Evolutionary conservation across 2,888 invertebrate species (phyloP), one percentile per base, ranked within the genome.

Genomic region (Gonocerus acuteangulatus): DNA sequence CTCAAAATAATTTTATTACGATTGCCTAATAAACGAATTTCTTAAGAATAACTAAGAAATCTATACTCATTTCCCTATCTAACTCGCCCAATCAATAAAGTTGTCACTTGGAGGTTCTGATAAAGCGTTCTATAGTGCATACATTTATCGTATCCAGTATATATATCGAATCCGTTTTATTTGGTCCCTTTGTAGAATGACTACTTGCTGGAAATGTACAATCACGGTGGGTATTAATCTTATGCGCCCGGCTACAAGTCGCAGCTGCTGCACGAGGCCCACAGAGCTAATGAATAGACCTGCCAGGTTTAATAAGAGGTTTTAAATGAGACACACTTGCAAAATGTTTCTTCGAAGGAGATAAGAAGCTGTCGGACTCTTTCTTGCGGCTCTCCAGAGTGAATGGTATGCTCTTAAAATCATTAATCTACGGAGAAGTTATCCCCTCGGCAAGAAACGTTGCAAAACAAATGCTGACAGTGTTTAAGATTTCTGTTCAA

Each of bases 401-500:
- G 51, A 51, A 51, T 51, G 51, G 21, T 51, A 51, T 18, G 19
- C 36, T n/a, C 19, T 48, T 22, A n/a, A 32, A 51, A 51, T 34
- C 51, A 51, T 51, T 51, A 51, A 51, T 51, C 51, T 51, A 51
- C 16, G 34, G 22, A 34, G 34, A 48, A 34, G 32, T 36, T 39
- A 39, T 39, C 39, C 15, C 39, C 15, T 13, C 13, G 27, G 51
- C 27, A 51, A 51, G 51, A 36, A 51, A 51, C 51, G 19, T 32
- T 36, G 51, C 51, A 51, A 51, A 51, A 51, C 51, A 51, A 51
- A 51, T 51, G 51, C 51, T 51, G 51, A 51, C 51, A 51, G 51
- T 51, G 51, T 51, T 51, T 51, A 51, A 51, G 51, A 51, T 51
- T 51, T 51, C 51, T 51, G 51, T 36, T 51, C 36, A 34, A 51